A percentile compares a stretch with the other conserved stretches of the same genome.
These are phyloP conservation scores for Hyphantria cunea DNA, from an alignment of 1,140 invertebrate species.

Conservation along the genomic window DNA sequence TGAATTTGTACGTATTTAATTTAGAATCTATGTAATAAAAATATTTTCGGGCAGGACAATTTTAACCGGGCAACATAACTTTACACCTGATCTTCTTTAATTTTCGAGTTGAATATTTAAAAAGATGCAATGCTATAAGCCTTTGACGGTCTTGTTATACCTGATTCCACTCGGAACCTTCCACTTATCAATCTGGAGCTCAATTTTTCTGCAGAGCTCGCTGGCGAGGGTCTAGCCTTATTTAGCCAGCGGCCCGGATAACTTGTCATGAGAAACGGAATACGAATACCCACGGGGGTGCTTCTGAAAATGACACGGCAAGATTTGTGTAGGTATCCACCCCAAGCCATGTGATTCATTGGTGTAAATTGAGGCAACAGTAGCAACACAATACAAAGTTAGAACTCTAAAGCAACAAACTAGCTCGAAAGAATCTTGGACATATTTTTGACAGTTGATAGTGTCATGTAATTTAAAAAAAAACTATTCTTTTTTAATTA, in stretches of 20 bases:
- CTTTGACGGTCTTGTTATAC: constrained; percentile 8
- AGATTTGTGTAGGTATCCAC: constrained; percentile 43
- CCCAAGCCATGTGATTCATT: constrained; percentile 53
- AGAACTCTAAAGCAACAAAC: too few relatives aligned
- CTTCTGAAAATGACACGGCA: constrained; percentile 49
- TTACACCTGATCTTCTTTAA: too few relatives aligned
- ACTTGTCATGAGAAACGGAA: constrained; percentile 23
- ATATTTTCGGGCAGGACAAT: too few relatives aligned
- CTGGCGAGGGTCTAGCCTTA: constrained; percentile 21
- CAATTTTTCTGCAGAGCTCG: constrained; percentile 12
- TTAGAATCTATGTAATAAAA: too few relatives aligned
- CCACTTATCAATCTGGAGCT: constrained; percentile 38
- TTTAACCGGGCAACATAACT: too few relatives aligned
- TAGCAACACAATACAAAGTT: too few relatives aligned
- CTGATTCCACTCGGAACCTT: constrained; percentile 37
- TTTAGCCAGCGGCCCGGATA: constrained; percentile 29
- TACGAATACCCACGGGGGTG: constrained; percentile 37
- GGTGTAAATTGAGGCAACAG: background rate
- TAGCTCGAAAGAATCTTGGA: too few relatives aligned
- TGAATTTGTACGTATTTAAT: too few relatives aligned
- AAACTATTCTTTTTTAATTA: too few relatives aligned
- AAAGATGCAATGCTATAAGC: background rate
- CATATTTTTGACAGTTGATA: too few relatives aligned
- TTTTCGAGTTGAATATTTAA: background rate
- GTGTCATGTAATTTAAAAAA: too few relatives aligned